These are phyloP conservation scores for Blastomussa wellsi DNA, from an alignment of 92 coral and sea anemone species.

Conservation along the genomic window DNA sequence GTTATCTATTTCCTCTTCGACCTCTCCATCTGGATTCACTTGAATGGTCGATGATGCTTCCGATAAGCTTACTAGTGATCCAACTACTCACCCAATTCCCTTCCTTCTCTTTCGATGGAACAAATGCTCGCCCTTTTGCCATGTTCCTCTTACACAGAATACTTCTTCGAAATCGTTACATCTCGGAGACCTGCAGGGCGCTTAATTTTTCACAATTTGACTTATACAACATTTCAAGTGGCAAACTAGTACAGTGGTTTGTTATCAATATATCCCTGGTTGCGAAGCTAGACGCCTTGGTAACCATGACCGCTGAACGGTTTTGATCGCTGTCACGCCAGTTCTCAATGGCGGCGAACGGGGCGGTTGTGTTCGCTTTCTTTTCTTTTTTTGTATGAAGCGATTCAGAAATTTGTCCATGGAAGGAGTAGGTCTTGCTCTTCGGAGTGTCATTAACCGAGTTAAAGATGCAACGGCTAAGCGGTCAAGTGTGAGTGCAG, in stretches of 20 bases:
- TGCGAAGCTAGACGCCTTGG: conserved; percentile 31
- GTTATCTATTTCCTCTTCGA: neutral
- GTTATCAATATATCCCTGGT: conserved; percentile 24
- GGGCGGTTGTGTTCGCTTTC: neutral
- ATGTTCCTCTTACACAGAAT: conserved; percentile 29
- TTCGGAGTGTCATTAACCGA: conserved; percentile 68
- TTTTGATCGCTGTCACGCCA: neutral
- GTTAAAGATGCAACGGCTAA: conserved; percentile 77
- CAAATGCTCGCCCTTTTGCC: conserved; percentile 89
- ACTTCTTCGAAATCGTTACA: conserved; percentile 3
- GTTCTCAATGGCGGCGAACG: conserved; percentile 18
- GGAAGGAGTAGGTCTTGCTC: conserved; percentile 78
- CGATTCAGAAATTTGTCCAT: conserved; percentile 50
- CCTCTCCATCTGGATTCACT: neutral
- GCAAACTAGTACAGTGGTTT: conserved; percentile 3
- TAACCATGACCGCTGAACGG: conserved; percentile 24
- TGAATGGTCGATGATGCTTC: conserved; percentile 1
- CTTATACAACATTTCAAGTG: neutral
- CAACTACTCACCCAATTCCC: conserved; percentile 81
- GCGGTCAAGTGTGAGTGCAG: conserved; percentile 60
- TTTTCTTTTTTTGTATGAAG: conserved; percentile 53
- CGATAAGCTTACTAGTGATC: neutral
- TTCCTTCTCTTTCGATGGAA: conserved; percentile 77
- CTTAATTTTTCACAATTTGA: neutral
- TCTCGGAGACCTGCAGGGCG: conserved; percentile 20